phyloP scores from a whole-genome alignment of 2,888 invertebrate genomes.

The Tachystola acroxantha region DNA sequence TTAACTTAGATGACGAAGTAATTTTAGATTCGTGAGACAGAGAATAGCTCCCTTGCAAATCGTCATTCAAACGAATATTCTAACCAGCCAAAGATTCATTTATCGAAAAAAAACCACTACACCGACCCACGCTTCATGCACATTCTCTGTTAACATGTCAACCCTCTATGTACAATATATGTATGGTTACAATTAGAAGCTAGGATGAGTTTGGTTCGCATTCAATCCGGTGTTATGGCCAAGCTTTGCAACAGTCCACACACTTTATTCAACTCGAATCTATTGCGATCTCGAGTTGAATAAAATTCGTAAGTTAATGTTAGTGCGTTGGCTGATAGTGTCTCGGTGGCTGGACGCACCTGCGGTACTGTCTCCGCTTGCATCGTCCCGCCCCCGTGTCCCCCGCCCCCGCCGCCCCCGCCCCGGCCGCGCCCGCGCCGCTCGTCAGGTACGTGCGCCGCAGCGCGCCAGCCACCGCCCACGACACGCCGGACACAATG shows the following conservation, averaged over 20 bases:
- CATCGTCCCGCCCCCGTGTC: too few relatives aligned
- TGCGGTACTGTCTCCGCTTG: conserved; percentile 44
- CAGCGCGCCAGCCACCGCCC: conserved; percentile 38
- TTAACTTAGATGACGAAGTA: too few relatives aligned
- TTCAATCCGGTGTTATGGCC: conserved; percentile 33
- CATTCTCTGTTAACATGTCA: conserved; percentile 2
- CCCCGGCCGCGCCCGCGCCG: conserved; percentile 21
- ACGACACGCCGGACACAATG: conserved; percentile 48
- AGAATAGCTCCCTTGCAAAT: too few relatives aligned
- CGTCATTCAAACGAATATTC: too few relatives aligned
- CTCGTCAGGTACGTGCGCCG: conserved; percentile 25
- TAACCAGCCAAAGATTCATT: too few relatives aligned
- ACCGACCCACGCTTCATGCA: conserved; percentile 2
- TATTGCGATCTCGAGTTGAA: too few relatives aligned
- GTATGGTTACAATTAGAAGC: too few relatives aligned
- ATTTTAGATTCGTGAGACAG: too few relatives aligned
- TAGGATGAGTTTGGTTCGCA: conserved; percentile 12
- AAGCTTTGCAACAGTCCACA: conserved; percentile 10
- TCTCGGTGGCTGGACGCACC: conserved; percentile 31
- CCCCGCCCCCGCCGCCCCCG: conserved; percentile 13
- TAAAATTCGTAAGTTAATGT: too few relatives aligned
- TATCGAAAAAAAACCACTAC: background rate
- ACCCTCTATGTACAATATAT: too few relatives aligned
- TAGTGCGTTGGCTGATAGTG: background rate
- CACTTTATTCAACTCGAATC: too few relatives aligned